A percentile compares a stretch with the other conserved stretches of the same genome.
These are phyloP conservation scores for Sinella curviseta DNA, from an alignment of 1,140 invertebrate genomes.

Conservation along the genomic window DNA sequence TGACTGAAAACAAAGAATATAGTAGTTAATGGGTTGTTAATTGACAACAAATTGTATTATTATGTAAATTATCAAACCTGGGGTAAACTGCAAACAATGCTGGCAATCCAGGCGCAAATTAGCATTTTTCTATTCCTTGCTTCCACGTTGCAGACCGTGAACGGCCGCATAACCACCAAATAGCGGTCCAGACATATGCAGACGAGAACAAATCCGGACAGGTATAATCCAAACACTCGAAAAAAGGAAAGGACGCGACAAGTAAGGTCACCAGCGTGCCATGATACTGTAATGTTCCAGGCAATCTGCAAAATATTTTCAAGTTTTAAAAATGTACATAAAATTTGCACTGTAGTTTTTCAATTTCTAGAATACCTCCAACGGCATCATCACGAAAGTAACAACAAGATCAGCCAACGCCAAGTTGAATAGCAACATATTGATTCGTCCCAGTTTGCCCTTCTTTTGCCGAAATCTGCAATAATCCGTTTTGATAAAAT, in stretches of 20 bases:
- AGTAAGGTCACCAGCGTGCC: conserved; percentile 52
- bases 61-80: too few relatives aligned
- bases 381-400: not conserved
- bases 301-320: conserved; percentile 51
- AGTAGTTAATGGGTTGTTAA: too few relatives aligned
- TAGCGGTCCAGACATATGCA: conserved; percentile 85
- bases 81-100: conserved; percentile 76
- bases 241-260: conserved; percentile 80
- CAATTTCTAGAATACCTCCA: not conserved
- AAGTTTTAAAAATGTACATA: too few relatives aligned
- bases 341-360: not conserved
- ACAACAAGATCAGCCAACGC: not conserved
- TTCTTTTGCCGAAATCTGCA: not conserved
- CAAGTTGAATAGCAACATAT: not conserved
- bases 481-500: too few relatives aligned
- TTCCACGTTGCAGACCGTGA: conserved; percentile 69
- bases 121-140: conserved; percentile 73
- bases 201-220: conserved; percentile 81
- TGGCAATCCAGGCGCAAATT: conserved; percentile 73
- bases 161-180: conserved; percentile 77
- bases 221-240: conserved; percentile 78
- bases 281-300: conserved; percentile 53
- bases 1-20: too few relatives aligned
- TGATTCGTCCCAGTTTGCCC: not conserved
- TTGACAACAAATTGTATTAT: too few relatives aligned